Evolutionary conservation across 2,113 vertebrate species (phyloP).

Genomic region (Phocoena sinus): DNA sequence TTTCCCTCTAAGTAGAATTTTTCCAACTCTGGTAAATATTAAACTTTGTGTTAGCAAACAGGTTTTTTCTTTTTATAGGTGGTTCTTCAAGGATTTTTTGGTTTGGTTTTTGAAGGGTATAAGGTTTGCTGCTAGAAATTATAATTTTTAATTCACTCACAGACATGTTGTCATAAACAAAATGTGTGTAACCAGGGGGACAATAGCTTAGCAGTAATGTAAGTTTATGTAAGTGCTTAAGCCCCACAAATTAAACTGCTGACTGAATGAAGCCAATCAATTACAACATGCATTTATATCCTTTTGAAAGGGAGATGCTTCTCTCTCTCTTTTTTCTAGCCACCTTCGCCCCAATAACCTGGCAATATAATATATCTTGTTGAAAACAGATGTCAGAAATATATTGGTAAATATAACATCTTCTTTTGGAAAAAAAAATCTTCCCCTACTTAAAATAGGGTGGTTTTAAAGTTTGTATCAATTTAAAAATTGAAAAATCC

Average conservation of each 20-base stretch:
- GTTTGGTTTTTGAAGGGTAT: background rate
- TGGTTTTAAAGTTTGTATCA: slow-evolving; percentile 48
- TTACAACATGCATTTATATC: background rate
- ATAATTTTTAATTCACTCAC: background rate
- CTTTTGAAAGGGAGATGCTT: slow-evolving; percentile 47
- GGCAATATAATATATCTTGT: background rate
- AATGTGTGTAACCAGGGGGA: background rate
- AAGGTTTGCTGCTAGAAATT: slow-evolving; percentile 17
- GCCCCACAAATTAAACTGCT: slow-evolving; percentile 35
- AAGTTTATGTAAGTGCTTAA: slow-evolving; percentile 58
- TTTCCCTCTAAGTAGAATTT: background rate
- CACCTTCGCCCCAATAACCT: background rate
- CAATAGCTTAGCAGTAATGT: background rate
- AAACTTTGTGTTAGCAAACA: slow-evolving; percentile 43
- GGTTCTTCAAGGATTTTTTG: slow-evolving; percentile 18
- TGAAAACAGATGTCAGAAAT: slow-evolving; percentile 13
- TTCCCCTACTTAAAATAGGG: slow-evolving; percentile 42
- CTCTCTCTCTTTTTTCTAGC: background rate
- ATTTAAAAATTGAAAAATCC: slow-evolving; percentile 58
- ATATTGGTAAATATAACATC: slow-evolving; percentile 18
- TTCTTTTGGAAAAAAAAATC: slow-evolving; percentile 52
- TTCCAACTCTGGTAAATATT: slow-evolving; percentile 36
- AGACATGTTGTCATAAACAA: slow-evolving; percentile 7
- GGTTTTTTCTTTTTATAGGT: slow-evolving; percentile 39
- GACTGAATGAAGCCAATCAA: slow-evolving; percentile 31